Base-by-base conservation (phyloP, 2,797 vertebrate genomes). In the Rhinichthys osculus region DNA sequence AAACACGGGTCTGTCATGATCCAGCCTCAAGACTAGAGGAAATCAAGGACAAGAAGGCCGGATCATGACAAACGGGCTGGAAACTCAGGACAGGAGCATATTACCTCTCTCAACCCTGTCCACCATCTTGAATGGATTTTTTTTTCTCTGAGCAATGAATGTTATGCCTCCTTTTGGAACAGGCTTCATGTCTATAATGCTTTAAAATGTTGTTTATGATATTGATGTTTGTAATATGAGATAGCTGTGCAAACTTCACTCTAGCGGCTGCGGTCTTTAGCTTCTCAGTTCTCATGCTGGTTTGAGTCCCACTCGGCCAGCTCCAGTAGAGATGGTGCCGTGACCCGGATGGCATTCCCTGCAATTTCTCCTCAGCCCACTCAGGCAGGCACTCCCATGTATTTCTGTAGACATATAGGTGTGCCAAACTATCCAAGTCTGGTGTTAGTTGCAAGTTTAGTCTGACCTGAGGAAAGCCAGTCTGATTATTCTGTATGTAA, bases 401-500 rank as follows among this genome's bases (percentile, higher is more conserved):
- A 50, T 72, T n/a, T 13, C 4, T 74, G 13, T 81, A 57, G 67
- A 81, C 27, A 85, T 21, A 42, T 42, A 14, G 47, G 38, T 38
- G 27, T 54, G 77, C 4, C 19, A 52, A 19, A 52, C 76, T 83
- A 81, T 54, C 33, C 52, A 38, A 38, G 11, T 16, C 33, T 57
- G 8, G 62, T 33, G 21, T 69, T 69, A n/a, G n/a, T n/a, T n/a
- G n/a, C n/a, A n/a, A 64, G 78, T 69, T 82, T 83, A 87, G 81
- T 86, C 87, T 92, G 92, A 92, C 90, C 91, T 84, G 85, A 89
- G 84, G 87, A 89, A 91, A 89, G 78, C 33, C 21, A 40, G 70
- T 33, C 33, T 92, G 92, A 92, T 94, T 93, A 93, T 93, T 93
- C 91, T 90, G 91, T 90, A 59, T 91, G 91, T 92, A 90, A 91